Evolutionary conservation across 2,888 invertebrate genomes (phyloP).

Genomic region (Himalopsyche kuldschensis): DNA sequence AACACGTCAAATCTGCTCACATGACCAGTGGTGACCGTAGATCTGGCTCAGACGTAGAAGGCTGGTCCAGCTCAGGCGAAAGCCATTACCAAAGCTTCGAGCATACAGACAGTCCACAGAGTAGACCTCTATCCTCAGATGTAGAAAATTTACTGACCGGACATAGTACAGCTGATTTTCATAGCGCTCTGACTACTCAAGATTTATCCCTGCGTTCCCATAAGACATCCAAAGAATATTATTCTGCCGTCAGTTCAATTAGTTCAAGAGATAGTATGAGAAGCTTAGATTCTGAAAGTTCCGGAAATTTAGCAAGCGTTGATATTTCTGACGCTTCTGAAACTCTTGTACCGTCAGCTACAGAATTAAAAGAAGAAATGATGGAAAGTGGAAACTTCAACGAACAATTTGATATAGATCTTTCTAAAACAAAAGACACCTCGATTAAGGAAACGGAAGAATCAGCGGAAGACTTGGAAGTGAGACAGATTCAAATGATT

Average conservation of each 20-base stretch:
- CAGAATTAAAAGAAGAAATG: conserved; percentile 76
- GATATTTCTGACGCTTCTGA: conserved; percentile 92
- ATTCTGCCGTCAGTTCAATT: conserved; percentile 83
- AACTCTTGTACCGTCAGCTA: conserved; percentile 87
- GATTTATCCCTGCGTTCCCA: conserved; percentile 72
- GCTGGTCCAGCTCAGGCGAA: conserved; percentile 84
- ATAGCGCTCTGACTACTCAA: conserved; percentile 80
- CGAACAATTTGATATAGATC: conserved; percentile 57
- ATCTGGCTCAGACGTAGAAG: conserved; percentile 78
- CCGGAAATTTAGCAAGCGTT: conserved; percentile 84
- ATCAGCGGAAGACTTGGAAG: conserved; percentile 37
- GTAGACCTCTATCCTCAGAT: conserved; percentile 85
- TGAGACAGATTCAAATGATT: not conserved
- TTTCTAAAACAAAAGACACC: conserved; percentile 28
- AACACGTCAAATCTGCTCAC: conserved; percentile 55
- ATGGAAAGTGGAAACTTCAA: conserved; percentile 65
- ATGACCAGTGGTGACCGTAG: conserved; percentile 63
- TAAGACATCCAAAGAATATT: conserved; percentile 81
- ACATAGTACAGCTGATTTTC: conserved; percentile 81
- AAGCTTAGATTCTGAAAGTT: conserved; percentile 86
- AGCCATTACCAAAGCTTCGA: conserved; percentile 89
- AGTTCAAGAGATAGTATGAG: conserved; percentile 89
- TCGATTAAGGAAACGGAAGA: conserved; percentile 46
- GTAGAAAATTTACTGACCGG: conserved; percentile 78
- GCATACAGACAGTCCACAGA: conserved; percentile 68